A percentile compares a stretch with the other conserved stretches of the same genome.
Conservation (phyloP, 2,797 vertebrate species). For the Chelonia mydas region DNA sequence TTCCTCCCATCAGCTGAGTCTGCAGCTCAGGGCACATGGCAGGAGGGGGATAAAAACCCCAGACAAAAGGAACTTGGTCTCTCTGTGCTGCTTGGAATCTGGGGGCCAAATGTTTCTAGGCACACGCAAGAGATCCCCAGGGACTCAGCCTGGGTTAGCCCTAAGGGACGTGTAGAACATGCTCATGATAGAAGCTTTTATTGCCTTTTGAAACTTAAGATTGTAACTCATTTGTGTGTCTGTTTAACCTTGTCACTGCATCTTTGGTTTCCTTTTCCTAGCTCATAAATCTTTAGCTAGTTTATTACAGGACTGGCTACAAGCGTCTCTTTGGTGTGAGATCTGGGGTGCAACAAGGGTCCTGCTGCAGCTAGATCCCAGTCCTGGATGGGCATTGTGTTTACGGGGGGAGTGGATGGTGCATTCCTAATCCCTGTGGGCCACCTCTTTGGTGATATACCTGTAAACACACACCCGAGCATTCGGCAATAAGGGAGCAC, state of each 20-base stretch:
- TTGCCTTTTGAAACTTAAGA: not conserved
- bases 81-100: not conserved
- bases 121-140: not conserved
- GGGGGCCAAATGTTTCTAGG: not conserved
- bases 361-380: not conserved
- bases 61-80: not conserved
- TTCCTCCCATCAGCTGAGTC: not conserved
- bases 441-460: not conserved
- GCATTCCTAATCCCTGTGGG: too few species aligned
- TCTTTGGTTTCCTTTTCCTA: not conserved
- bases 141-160: too few species aligned
- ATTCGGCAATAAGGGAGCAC: not conserved
- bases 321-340: not conserved
- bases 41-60: not conserved
- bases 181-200: not conserved
- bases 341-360: too few species aligned
- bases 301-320: not conserved
- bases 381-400: too few species aligned
- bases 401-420: too few species aligned
- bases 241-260: not conserved
- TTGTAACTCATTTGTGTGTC: not conserved
- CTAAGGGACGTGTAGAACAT: too few species aligned
- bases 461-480: not conserved
- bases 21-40: not conserved
- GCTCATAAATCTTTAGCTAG: not conserved